Conservation (phyloP, 1,140 invertebrate species). For the Spodoptera frugiperda region DNA sequence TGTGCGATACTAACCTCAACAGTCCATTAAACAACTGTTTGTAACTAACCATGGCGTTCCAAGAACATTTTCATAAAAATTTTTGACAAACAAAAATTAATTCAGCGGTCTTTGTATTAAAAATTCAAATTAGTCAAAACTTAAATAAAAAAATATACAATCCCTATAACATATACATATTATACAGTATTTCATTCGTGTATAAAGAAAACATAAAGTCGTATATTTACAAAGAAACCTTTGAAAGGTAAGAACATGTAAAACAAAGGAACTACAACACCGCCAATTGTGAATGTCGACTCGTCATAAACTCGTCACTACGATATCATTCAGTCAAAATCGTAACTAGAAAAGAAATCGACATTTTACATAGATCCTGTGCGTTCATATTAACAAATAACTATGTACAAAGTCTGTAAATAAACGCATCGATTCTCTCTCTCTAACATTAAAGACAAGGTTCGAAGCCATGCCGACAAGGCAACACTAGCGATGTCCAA, state of each 20-base stretch:
- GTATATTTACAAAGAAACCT: constrained; percentile 28
- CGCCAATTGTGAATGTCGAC: constrained; percentile 5
- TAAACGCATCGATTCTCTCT: constrained; percentile 27
- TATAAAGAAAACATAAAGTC: too few relatives aligned
- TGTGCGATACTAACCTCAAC: constrained; percentile 19
- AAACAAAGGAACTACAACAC: constrained; percentile 19
- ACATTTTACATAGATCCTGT: constrained; percentile 17
- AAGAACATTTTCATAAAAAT: neutral
- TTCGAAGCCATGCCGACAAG: constrained; percentile 34
- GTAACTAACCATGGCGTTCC: neutral
- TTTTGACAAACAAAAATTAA: neutral
- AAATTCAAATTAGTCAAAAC: too few relatives aligned
- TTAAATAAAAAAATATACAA: too few relatives aligned
- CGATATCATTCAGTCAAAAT: constrained; percentile 16
- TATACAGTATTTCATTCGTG: too few relatives aligned
- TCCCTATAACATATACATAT: too few relatives aligned
- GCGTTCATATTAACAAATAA: constrained; percentile 35
- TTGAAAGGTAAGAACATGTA: neutral
- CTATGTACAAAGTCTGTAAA: constrained; percentile 40
- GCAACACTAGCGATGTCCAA: constrained; percentile 23
- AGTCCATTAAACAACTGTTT: neutral
- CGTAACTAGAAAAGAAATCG: constrained; percentile 17
- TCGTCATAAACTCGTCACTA: too few relatives aligned
- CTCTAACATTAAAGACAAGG: constrained; percentile 32
- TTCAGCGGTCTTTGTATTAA: neutral